These are phyloP conservation scores for Hipposideros armiger DNA, from an alignment of 2,113 vertebrate genomes.

Conservation along the genomic window DNA sequence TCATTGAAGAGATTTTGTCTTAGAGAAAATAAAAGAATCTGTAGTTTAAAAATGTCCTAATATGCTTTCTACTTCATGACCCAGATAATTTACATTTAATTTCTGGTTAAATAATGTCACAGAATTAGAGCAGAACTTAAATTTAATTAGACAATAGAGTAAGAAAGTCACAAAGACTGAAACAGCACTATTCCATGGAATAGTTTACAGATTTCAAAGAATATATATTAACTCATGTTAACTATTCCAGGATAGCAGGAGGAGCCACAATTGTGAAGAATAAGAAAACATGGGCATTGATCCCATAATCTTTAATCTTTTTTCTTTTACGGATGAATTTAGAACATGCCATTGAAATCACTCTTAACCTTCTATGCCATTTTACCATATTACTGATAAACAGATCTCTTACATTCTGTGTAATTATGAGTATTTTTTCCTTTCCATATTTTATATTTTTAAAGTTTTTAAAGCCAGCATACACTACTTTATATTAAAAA, in stretches of 20 bases:
- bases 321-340: neutral
- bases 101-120: neutral
- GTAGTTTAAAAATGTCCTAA: neutral
- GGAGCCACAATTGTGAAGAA: neutral
- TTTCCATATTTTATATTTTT: neutral
- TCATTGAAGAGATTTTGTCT: conserved; percentile 23
- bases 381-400: neutral
- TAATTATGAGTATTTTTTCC: neutral
- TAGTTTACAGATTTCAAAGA: neutral
- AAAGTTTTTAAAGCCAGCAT: neutral
- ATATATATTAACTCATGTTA: neutral
- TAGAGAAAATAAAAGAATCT: neutral
- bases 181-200: neutral
- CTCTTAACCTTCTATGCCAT: neutral
- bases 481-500: neutral
- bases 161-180: neutral
- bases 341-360: neutral
- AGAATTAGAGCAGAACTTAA: neutral
- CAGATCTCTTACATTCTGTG: neutral
- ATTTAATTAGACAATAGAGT: neutral
- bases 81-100: neutral
- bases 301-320: neutral
- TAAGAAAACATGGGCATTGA: neutral
- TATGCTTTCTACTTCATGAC: neutral
- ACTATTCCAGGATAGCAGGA: neutral